These are phyloP conservation scores for Stenodera caucasica DNA, from an alignment of 2,888 invertebrate genomes.

Conservation along the genomic window DNA sequence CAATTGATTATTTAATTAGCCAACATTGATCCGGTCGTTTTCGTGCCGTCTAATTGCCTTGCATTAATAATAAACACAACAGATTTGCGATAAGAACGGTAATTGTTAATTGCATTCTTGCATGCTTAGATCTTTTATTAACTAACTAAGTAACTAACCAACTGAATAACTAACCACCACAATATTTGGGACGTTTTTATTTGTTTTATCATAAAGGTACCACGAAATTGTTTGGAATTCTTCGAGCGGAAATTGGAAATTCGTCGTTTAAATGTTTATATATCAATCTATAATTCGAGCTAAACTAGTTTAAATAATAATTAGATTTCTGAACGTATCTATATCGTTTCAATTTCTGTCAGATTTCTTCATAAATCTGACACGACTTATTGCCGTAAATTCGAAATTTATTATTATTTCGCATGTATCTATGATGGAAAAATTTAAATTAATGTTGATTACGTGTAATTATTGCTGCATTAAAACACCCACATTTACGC, in stretches of 20 bases:
- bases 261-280: too few relatives aligned
- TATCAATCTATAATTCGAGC: too few relatives aligned
- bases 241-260: too few relatives aligned
- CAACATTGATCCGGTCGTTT: constrained; percentile 51
- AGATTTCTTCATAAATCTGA: constrained; percentile 19
- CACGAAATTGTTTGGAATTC: too few relatives aligned
- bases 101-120: constrained; percentile 58
- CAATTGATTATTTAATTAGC: constrained; percentile 56
- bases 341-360: background rate
- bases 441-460: background rate
- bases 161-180: background rate
- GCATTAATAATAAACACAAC: constrained; percentile 58
- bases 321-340: background rate
- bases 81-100: constrained; percentile 56
- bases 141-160: background rate
- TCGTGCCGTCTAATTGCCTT: constrained; percentile 56
- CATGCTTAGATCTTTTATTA: constrained; percentile 50
- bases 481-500: background rate
- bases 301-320: background rate
- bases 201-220: too few relatives aligned
- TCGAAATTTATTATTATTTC: constrained; percentile 26
- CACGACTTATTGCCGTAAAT: constrained; percentile 19
- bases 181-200: background rate
- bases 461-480: background rate
- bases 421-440: constrained; percentile 14